Conservation (phyloP, 2,888 invertebrate species). For the Linyphia triangularis region DNA sequence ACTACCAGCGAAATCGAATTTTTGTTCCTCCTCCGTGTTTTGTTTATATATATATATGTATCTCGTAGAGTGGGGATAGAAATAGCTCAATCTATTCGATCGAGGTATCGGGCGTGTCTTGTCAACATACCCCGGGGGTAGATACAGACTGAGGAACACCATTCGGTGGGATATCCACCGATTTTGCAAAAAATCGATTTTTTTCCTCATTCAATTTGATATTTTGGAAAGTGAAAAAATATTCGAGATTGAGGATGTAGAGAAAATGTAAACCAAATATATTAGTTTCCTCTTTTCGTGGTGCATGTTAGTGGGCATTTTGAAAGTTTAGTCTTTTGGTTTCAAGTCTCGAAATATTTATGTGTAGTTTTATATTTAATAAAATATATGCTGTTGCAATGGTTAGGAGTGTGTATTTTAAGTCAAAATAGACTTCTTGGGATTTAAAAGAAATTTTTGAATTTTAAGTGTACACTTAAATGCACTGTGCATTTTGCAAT, state of each 20-base stretch:
- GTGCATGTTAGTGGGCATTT: too few relatives aligned
- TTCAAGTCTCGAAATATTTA: neutral
- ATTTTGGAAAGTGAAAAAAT: neutral
- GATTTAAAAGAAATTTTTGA: neutral
- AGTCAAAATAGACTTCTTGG: neutral
- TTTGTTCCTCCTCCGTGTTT: neutral
- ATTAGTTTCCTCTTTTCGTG: neutral
- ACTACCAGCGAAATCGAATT: neutral
- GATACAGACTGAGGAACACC: neutral
- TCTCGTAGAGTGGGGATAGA: neutral
- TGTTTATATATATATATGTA: neutral
- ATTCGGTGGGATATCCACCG: neutral
- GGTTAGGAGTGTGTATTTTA: neutral
- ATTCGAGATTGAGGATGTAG: neutral
- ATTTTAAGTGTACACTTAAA: too few relatives aligned
- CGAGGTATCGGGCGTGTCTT: neutral
- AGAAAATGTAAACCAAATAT: conserved; percentile 28
- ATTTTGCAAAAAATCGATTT: conserved; percentile 17
- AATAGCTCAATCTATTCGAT: neutral
- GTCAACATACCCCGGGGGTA: conserved; percentile 4
- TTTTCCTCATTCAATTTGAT: neutral
- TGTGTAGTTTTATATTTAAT: neutral
- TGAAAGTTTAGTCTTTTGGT: neutral
- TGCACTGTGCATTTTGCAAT: too few relatives aligned
- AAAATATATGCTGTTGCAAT: too few relatives aligned